A percentile compares a stretch with the other conserved stretches of the same genome.
Evolutionary conservation across 2,797 vertebrate genomes (phyloP).

Genomic region (Malacoraja senta): DNA sequence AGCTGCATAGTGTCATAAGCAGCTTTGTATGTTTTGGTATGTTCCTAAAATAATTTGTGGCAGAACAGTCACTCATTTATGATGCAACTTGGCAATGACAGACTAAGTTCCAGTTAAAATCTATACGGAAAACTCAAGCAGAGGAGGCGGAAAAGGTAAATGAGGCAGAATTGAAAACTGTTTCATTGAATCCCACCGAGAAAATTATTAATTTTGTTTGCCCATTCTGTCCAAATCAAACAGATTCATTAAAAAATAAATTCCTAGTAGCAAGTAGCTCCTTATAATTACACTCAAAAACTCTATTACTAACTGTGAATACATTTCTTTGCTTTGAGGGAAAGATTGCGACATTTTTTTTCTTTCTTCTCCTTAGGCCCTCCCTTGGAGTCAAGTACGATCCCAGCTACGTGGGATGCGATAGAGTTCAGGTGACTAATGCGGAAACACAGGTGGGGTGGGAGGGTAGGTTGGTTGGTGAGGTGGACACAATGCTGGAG

Average conservation of each 20-base stretch:
- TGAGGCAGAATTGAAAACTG: conserved; percentile 6
- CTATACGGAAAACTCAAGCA: not conserved
- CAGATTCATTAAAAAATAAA: not conserved
- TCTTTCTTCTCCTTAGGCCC: too few species aligned
- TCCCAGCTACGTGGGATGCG: too few species aligned
- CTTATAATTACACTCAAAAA: not conserved
- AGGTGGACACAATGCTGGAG: too few species aligned
- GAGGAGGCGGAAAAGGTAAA: not conserved
- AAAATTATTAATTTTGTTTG: not conserved
- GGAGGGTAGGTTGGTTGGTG: too few species aligned
- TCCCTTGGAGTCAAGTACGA: too few species aligned
- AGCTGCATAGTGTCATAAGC: not conserved
- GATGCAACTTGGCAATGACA: not conserved
- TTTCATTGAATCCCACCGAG: not conserved
- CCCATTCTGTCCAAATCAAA: not conserved
- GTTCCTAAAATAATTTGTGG: not conserved
- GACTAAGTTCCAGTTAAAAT: conserved; percentile 13
- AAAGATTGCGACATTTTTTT: not conserved
- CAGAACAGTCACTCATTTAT: not conserved
- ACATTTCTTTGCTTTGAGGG: not conserved
- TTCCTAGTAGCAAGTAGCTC: too few species aligned
- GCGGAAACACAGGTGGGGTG: too few species aligned
- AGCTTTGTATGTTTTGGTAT: not conserved
- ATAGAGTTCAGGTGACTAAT: too few species aligned
- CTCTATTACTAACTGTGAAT: not conserved